These are phyloP conservation scores for Pseudococcus longispinus DNA, from an alignment of 2,888 invertebrate species.

Conservation along the genomic window DNA sequence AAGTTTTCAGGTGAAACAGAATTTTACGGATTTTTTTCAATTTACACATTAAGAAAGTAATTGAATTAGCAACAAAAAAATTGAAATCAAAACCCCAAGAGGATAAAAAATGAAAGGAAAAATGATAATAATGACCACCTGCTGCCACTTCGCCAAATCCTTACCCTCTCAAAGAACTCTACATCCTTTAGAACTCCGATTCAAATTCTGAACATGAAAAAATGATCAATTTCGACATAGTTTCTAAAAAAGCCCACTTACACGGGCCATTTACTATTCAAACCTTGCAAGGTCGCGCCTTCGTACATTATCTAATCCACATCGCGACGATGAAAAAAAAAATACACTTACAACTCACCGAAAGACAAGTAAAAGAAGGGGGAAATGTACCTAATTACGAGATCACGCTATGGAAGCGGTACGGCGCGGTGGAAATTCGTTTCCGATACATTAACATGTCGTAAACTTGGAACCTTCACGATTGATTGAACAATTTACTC, in stretches of 20 bases:
- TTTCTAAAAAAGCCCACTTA: neutral
- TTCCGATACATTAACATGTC: slow-evolving; percentile 28
- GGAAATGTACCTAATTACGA: neutral
- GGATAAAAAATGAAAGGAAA: too few relatives aligned
- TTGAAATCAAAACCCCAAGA: too few relatives aligned
- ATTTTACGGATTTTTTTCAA: too few relatives aligned
- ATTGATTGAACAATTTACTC: slow-evolving; percentile 29
- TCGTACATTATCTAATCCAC: neutral
- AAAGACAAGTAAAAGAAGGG: neutral
- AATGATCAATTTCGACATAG: neutral
- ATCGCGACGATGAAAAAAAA: neutral
- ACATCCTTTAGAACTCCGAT: too few relatives aligned
- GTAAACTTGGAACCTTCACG: slow-evolving; percentile 40
- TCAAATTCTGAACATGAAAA: neutral
- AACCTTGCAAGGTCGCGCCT: neutral
- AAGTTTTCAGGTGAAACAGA: too few relatives aligned
- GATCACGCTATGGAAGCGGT: neutral
- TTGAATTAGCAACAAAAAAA: too few relatives aligned
- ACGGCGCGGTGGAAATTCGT: neutral
- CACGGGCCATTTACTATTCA: neutral
- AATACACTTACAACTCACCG: neutral
- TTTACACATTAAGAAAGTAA: too few relatives aligned
- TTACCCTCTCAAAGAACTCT: neutral
- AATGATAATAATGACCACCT: too few relatives aligned
- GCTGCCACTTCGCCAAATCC: too few relatives aligned